Evolutionary conservation across 2,888 invertebrate genomes (phyloP), one percentile per base, ranked within the genome.

Genomic region (Acanthacorydalis orientalis): DNA sequence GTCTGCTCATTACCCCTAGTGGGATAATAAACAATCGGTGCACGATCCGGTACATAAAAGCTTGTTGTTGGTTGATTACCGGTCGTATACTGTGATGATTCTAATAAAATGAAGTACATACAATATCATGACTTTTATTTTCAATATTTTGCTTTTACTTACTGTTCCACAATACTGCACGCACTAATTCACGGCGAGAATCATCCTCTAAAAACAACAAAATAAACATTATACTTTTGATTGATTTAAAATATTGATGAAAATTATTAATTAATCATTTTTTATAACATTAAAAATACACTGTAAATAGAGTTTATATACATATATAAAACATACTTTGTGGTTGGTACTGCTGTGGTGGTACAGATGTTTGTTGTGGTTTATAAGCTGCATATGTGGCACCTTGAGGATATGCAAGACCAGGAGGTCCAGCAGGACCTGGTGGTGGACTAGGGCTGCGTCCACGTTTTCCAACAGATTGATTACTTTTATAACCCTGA

Each of bases 131-230:
- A 7, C 1, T n/a, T 16, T 12, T 7, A 23, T 11, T 4, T 38
- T 15, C 12, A 37, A 37, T 11, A 37, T 31, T 23, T n/a, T 16
- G 12, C 11, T 12, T 34, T 37, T 8, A 77, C 82, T 83, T 74
- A 84, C 86, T 85, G 72, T 85, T 85, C 85, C 86, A 86, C 56
- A 86, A 77, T 60, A 86, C 83, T 62, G 85, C 82, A 60, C 85
- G 77, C 55, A 77, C 74, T 73, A 82, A 80, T 64, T 83, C 83
- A 62, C 81, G 78, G 72, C 84, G 79, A 61, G 83, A 78, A 62
- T 79, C 78, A 67, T 86, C 86, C 64, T 62, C 53, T 63, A 61
- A 58, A 54, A 64, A 62, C 23, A 60, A 49, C 6, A 23, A 23
- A 23, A 23, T 23, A 23, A 4, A 23, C 2, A 23, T 23, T 23